These are phyloP conservation scores for Pandion haliaetus DNA, from an alignment of 2,113 vertebrate species.

Conservation along the genomic window DNA sequence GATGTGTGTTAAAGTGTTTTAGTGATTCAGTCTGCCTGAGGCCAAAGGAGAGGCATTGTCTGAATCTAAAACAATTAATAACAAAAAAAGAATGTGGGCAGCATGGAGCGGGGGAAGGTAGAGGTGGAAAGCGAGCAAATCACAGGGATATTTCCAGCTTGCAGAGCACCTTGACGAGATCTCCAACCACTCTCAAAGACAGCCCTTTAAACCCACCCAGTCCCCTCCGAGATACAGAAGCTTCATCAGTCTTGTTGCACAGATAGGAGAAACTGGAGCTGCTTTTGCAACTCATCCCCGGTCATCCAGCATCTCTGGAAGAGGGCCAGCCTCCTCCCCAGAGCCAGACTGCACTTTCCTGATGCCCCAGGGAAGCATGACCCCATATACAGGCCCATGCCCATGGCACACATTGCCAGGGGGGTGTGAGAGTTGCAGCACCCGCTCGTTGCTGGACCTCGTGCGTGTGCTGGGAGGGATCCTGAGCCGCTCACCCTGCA, in stretches of 20 bases:
- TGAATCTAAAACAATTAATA: constrained; percentile 54
- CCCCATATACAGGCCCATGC: no score
- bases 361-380: background rate
- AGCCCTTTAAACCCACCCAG: background rate
- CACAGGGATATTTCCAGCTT: background rate
- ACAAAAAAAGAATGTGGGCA: constrained; percentile 47
- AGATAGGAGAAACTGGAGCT: background rate
- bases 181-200: background rate
- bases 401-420: rapidly evolving
- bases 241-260: background rate
- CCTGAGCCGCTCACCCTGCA: rapidly evolving
- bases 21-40: constrained; percentile 60
- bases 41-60: constrained; percentile 64
- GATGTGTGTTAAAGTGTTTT: constrained; percentile 47
- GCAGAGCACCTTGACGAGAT: background rate
- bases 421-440: background rate
- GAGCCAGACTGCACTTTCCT: background rate
- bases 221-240: background rate
- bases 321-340: background rate
- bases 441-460: background rate
- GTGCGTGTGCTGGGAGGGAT: rapidly evolving
- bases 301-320: background rate
- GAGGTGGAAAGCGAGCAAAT: background rate
- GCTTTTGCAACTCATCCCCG: background rate
- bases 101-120: background rate